Conservation (phyloP, 2,113 vertebrate genomes). For the Turdus rufiventris region DNA sequence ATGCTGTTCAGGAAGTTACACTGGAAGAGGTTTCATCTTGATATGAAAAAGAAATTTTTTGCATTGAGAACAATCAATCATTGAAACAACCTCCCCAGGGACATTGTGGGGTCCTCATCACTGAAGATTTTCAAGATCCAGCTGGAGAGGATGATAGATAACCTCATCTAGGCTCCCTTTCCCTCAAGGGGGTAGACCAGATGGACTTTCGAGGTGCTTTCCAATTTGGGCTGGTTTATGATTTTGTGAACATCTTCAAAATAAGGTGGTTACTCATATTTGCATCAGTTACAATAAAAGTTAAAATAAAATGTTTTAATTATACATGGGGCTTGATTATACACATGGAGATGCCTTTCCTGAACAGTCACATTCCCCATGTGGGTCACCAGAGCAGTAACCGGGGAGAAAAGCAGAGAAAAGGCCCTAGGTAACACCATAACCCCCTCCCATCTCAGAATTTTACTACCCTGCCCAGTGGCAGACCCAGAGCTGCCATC, state of each 20-base stretch:
- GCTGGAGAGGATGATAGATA: background rate
- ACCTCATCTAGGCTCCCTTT: background rate
- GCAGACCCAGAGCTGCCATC: background rate
- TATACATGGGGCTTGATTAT: background rate
- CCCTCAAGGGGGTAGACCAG: background rate
- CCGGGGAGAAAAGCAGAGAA: background rate
- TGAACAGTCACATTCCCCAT: background rate
- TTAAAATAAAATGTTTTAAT: background rate
- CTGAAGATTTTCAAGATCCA: background rate
- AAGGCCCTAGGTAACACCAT: background rate
- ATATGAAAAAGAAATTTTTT: background rate
- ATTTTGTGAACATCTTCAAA: background rate
- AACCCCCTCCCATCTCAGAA: background rate
- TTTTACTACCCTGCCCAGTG: background rate
- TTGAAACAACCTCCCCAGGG: background rate
- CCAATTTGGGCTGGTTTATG: background rate
- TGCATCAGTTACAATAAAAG: background rate
- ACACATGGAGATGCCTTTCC: background rate
- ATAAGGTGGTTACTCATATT: background rate
- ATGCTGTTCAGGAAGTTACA: background rate
- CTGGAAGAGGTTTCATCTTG: background rate
- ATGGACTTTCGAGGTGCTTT: background rate
- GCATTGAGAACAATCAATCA: background rate
- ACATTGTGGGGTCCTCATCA: background rate
- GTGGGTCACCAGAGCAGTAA: background rate